Evolutionary conservation across 1,140 invertebrate species (phyloP).

Genomic region (Streblospio benedicti): DNA sequence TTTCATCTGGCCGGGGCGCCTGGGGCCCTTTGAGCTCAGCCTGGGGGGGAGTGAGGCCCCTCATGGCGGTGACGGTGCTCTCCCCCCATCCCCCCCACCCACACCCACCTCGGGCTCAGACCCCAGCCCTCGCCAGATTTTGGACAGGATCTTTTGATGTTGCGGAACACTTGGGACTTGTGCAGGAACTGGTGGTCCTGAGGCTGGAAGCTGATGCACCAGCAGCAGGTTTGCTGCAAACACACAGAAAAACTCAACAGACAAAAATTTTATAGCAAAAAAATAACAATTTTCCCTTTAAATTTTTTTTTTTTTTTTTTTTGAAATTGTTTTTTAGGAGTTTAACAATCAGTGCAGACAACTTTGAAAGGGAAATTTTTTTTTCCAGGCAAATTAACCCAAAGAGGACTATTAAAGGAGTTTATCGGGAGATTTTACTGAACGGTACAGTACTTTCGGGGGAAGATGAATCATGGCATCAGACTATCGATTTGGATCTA

Average conservation of each 20-base stretch:
- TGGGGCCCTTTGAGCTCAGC: constrained; percentile 81
- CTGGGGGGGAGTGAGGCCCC: constrained; percentile 64
- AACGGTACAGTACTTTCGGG: no score
- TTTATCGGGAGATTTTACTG: no score
- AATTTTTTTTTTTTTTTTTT: no score
- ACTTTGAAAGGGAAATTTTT: no score
- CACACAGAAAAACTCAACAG: not conserved
- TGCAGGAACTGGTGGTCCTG: constrained; percentile 90
- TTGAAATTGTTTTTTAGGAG: no score
- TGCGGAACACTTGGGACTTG: constrained; percentile 83
- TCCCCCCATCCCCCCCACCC: constrained; percentile 1
- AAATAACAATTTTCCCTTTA: not conserved
- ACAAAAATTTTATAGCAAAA: not conserved
- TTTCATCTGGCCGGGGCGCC: constrained; percentile 85
- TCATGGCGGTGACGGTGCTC: constrained; percentile 44
- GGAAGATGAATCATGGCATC: no score
- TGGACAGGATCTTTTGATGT: constrained; percentile 90
- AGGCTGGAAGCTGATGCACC: constrained; percentile 78
- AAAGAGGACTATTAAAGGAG: no score
- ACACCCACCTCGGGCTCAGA: constrained; percentile 6
- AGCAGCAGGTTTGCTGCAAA: constrained; percentile 77
- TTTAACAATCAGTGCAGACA: no score
- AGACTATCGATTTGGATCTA: no score
- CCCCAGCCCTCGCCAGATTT: constrained; percentile 69
- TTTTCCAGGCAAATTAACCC: no score